Evolutionary conservation across 2,113 vertebrate genomes (phyloP), one percentile per base, ranked within the genome.

Genomic region (Hippocampus mohnikei): DNA sequence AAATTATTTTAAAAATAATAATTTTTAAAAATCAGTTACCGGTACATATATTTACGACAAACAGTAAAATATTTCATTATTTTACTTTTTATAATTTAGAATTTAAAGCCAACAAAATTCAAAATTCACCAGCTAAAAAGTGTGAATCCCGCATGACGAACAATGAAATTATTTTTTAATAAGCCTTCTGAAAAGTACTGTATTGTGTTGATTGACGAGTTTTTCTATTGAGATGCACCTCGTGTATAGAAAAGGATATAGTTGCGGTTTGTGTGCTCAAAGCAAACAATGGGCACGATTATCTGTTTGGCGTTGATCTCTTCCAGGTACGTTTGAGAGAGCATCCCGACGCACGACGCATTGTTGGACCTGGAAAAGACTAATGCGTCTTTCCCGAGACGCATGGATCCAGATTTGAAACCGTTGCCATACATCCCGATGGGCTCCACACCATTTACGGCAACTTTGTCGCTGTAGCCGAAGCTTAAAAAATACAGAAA

Each of bases 321-420:
- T 72, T 93, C 81, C 84, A 98, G 91, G 86, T 94, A 99, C 6
- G 92, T 94, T 88, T 98, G 97, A 29, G 97, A 99, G 63, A 99
- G 88, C 71, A 99, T 88, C 44, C 97, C 97, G n/a, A 99, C 93
- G 0, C 93, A 96, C 85, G 93, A 92, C 8, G 66, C 79, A 1
- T 84, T 91, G 37, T 85, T 91, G 0, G 94, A 95, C 81, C 94
- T 98, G 44, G 95, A 98, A 80, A 98, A 97, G 50, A 99, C 94
- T 0, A 98, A 93, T 42, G 94, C 95, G 11, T 99, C 97, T 89
- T 79, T 95, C 18, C 96, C 97, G 64, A 99, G 91, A 46, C 96
- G 95, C 96, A 99, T 99, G 44, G 96, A 96, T 2, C 97, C 97
- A 0, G 97, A 98, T 81, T 99, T 99, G 93, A 99, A 99, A 3